Evolutionary conservation across 2,113 vertebrate genomes (phyloP), one percentile per base, ranked within the genome.

Genomic region (Paratilapia polleni): DNA sequence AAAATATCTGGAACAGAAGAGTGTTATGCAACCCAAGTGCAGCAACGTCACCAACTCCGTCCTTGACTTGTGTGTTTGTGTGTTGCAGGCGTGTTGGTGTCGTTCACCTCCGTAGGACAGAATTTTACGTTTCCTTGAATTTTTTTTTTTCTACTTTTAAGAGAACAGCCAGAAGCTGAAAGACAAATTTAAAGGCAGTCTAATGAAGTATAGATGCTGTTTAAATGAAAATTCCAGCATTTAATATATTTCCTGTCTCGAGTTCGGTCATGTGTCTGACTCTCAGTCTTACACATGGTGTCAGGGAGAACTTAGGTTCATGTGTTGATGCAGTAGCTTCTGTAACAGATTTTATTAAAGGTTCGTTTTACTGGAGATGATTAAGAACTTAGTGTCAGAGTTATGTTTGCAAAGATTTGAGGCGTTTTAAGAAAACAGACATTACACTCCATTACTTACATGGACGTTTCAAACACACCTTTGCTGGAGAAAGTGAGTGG

Each of bases 231-330:
- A 24, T 5, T 24, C 38, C 63, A 43, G 22, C 14, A 14, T 47
- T 68, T 10, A 0, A 7, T 34, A 24, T 0, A 0, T 64, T 47
- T 61, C 41, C 10, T 1, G 3, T 41, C 56, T 7, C 0, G 15
- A 63, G 47, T 17, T 9, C 19, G 6, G 47, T 31, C 0, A 2
- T 52, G 74, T 57, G 9, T 19, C 36, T 20, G n/a, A 19, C n/a
- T 36, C 26, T 19, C 28, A 31, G 4, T 31, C 8, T 14, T 0
- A n/a, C 31, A 20, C 31, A 4, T 22, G 34, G 47, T 26, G 63
- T 82, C 24, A 2, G 82, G 58, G 38, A 59, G 13, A 4, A 75
- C 22, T 54, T 34, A 14, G 15, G 11, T 56, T 68, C 6, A 10
- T 34, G 63, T 43, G 20, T 77, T 78, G 0, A 8, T 28, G 58